These are phyloP conservation scores for Mimumesa dahlbomi DNA, from an alignment of 2,888 invertebrate genomes.

Conservation along the genomic window DNA sequence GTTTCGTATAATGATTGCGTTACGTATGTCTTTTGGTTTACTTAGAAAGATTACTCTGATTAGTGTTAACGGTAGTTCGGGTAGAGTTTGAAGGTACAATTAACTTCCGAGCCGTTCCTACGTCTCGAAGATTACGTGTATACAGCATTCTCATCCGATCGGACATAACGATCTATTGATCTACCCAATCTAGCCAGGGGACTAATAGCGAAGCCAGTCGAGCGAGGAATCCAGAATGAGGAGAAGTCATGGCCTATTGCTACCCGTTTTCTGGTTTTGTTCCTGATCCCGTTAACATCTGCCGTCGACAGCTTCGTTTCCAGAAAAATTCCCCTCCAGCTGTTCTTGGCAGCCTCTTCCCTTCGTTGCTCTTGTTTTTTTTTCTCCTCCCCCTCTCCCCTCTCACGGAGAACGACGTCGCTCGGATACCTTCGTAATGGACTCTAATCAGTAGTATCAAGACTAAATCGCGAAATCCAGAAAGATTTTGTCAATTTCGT, in stretches of 20 bases:
- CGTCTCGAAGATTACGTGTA: background rate
- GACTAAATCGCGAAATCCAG: conserved; percentile 15
- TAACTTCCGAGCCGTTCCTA: no score
- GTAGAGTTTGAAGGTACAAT: no score
- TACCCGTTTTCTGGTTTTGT: conserved; percentile 36
- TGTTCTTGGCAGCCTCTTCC: conserved; percentile 37
- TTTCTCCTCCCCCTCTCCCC: background rate
- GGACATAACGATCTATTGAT: background rate
- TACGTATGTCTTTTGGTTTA: no score
- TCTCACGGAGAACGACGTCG: background rate
- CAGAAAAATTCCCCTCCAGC: conserved; percentile 50
- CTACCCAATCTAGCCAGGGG: background rate
- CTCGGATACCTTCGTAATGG: conserved; percentile 17
- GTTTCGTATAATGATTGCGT: no score
- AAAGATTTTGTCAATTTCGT: no score
- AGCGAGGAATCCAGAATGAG: conserved; percentile 33
- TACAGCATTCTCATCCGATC: background rate
- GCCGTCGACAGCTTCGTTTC: conserved; percentile 56
- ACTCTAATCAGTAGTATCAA: conserved; percentile 11
- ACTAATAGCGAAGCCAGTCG: conserved; percentile 3
- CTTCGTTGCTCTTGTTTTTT: conserved; percentile 30
- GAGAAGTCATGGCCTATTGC: conserved; percentile 18
- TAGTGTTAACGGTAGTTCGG: no score
- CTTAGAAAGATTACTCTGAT: no score
- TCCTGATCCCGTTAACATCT: conserved; percentile 59